phyloP scores from a whole-genome alignment of 2,113 vertebrate species.

The Pavo muticus region DNA sequence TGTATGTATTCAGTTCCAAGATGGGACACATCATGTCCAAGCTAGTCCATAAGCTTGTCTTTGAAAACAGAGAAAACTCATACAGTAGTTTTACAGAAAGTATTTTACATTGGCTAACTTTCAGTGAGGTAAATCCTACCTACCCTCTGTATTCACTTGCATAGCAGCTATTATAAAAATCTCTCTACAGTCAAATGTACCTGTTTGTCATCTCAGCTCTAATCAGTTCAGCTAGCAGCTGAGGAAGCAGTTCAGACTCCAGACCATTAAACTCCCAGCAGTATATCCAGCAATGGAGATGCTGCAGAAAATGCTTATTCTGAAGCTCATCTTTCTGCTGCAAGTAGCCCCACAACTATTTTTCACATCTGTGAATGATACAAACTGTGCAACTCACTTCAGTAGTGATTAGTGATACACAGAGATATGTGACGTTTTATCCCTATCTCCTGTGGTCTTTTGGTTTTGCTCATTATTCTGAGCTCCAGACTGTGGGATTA shows the following conservation, averaged over 20 bases:
- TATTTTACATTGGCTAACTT: neutral
- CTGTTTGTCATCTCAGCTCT: neutral
- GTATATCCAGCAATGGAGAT: neutral
- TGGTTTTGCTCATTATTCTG: neutral
- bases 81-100: neutral
- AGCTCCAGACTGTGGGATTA: accelerated
- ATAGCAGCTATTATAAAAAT: neutral
- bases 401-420: neutral
- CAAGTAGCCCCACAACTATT: neutral
- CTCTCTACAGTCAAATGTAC: neutral
- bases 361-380: neutral
- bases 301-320: neutral
- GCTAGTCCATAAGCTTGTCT: neutral
- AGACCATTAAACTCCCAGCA: conserved; percentile 53
- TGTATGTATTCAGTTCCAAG: neutral
- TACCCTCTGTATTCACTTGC: accelerated
- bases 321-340: neutral
- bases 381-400: neutral
- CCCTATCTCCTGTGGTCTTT: neutral
- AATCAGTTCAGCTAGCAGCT: conserved; percentile 59
- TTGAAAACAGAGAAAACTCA: neutral
- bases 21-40: neutral
- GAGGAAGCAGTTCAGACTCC: neutral
- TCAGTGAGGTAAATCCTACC: neutral
- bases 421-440: neutral